Evolutionary conservation across 2,888 invertebrate species (phyloP).

Genomic region (Drosophila mimica): DNA sequence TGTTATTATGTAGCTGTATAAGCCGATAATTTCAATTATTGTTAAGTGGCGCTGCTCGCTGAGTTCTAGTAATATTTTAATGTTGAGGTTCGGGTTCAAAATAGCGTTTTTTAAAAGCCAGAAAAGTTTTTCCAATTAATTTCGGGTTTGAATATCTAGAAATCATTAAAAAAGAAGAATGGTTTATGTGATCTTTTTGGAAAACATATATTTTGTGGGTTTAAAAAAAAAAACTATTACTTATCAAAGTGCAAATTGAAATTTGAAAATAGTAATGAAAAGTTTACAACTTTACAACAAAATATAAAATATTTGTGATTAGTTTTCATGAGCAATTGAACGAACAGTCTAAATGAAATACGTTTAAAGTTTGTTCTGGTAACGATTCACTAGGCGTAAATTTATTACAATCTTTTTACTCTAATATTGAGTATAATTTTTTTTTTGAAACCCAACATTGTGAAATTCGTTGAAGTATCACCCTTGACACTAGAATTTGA

Average conservation of each 20-base stretch:
- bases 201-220: not conserved
- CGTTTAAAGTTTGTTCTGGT: not conserved
- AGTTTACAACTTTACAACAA: not conserved
- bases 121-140: not conserved
- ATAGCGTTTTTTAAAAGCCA: not conserved
- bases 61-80: conserved; percentile 19
- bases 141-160: not conserved
- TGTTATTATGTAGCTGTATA: conserved; percentile 31
- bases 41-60: conserved; percentile 33
- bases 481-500: not conserved
- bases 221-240: not conserved
- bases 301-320: not conserved
- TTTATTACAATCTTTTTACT: not conserved
- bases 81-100: conserved; percentile 33
- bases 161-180: not conserved
- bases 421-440: conserved; percentile 35
- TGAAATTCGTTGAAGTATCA: conserved; percentile 42
- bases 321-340: not conserved
- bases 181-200: not conserved
- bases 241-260: not conserved
- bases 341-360: not conserved
- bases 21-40: not conserved
- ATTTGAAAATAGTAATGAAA: not conserved
- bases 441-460: conserved; percentile 52
- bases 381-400: not conserved